phyloP scores from a whole-genome alignment of 2,888 invertebrate species.

The Minunthozetes semirufus region DNA sequence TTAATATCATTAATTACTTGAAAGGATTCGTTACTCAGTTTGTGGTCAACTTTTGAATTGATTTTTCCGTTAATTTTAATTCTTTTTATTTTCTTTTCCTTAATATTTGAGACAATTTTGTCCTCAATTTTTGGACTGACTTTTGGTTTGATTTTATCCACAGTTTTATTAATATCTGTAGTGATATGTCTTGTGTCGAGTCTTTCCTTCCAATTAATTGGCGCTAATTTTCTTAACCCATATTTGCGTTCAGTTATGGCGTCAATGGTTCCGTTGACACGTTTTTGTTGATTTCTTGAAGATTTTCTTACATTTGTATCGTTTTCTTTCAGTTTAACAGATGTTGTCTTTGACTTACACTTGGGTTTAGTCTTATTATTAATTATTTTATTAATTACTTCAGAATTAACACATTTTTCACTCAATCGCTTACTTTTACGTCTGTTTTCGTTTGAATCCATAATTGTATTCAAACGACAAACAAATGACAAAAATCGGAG shows the following conservation, averaged over 20 bases:
- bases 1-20: not conserved
- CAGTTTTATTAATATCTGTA: not conserved
- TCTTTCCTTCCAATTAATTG: constrained; percentile 24
- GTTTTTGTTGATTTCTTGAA: not conserved
- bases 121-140: not conserved
- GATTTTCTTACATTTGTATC: not conserved
- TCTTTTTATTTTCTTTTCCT: not conserved
- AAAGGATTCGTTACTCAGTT: not conserved
- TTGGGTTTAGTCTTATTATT: not conserved
- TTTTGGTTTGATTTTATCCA: not conserved
- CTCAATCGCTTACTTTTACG: constrained; percentile 11
- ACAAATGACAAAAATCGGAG: not conserved
- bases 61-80: not conserved
- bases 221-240: not conserved
- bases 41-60: not conserved
- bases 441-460: not conserved
- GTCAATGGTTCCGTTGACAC: too few relatives aligned
- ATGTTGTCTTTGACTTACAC: not conserved
- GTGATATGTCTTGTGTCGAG: not conserved
- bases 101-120: not conserved
- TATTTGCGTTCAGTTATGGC: not conserved
- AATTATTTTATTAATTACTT: not conserved
- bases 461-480: not conserved
- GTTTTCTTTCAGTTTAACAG: not conserved
- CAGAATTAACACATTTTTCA: not conserved